Percentiles rank a stretch among this genome's conserved stretches.
Evolutionary conservation across 2,888 invertebrate species (phyloP).

Genomic region (Lathronympha strigana): DNA sequence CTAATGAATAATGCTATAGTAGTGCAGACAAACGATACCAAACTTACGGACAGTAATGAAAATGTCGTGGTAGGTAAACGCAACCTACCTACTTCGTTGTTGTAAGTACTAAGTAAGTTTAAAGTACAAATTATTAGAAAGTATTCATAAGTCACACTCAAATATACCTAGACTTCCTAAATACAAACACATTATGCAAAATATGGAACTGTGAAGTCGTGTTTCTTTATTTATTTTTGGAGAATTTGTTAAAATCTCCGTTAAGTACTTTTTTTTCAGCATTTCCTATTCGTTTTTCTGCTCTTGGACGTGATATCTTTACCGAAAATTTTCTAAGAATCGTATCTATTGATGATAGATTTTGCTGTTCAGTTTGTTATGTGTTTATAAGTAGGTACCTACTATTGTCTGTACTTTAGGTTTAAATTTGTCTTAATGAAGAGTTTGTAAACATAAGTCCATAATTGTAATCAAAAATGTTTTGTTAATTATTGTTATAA

Average conservation of each 20-base stretch:
- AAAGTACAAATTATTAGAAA: not conserved
- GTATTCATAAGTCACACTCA: not conserved
- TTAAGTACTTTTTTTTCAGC: not conserved
- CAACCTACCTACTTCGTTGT: not conserved
- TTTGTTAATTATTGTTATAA: no score
- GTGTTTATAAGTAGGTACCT: no score
- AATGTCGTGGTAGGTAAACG: not conserved
- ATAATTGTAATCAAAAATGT: no score
- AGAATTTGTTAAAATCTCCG: not conserved
- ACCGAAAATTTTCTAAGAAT: not conserved
- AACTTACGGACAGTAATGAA: not conserved
- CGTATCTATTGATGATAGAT: not conserved
- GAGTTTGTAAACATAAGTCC: no score
- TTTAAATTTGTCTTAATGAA: no score
- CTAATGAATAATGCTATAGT: no score
- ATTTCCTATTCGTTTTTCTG: not conserved
- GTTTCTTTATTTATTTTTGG: not conserved
- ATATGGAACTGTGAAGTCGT: not conserved
- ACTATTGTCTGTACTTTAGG: no score
- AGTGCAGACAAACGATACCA: no score
- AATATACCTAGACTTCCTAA: constrained; percentile 1
- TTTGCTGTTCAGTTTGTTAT: not conserved
- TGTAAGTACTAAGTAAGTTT: not conserved
- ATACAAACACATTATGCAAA: not conserved
- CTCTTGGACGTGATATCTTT: not conserved